Percentiles rank a stretch among this genome's conserved stretches.
These are phyloP conservation scores for Brenthis hecate DNA, from an alignment of 2,888 invertebrate genomes.

Conservation along the genomic window DNA sequence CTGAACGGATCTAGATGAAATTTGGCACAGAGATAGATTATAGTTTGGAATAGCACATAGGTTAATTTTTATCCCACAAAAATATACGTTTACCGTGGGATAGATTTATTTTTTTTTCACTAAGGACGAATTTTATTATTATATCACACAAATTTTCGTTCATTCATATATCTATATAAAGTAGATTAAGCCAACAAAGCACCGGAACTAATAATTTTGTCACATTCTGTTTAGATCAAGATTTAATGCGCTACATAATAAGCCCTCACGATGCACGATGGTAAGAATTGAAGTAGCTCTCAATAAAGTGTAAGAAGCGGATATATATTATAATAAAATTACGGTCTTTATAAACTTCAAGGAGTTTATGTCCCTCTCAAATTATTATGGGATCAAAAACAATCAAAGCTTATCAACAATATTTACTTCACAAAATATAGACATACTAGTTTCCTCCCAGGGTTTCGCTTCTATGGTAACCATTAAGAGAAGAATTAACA, in stretches of 20 bases:
- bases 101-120: too few relatives aligned
- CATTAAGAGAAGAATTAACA: too few relatives aligned
- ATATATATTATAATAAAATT: conserved; percentile 22
- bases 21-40: too few relatives aligned
- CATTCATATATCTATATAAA: conserved; percentile 23
- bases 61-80: too few relatives aligned
- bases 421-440: not conserved
- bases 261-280: conserved; percentile 9
- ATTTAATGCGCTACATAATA: conserved; percentile 52
- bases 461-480: too few relatives aligned
- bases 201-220: conserved; percentile 54
- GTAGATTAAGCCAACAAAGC: conserved; percentile 39
- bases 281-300: conserved; percentile 21
- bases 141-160: not conserved
- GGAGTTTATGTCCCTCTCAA: not conserved
- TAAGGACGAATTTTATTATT: not conserved
- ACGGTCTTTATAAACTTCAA: conserved; percentile 15
- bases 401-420: not conserved
- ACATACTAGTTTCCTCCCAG: not conserved
- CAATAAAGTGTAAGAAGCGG: conserved; percentile 20
- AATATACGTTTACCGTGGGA: too few relatives aligned
- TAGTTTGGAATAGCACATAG: too few relatives aligned
- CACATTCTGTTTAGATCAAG: conserved; percentile 53
- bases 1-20: too few relatives aligned
- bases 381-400: not conserved